A percentile compares a stretch with the other conserved stretches of the same genome.
Evolutionary conservation across 2,113 vertebrate genomes (phyloP).

Genomic region (Dasyornis broadbenti): DNA sequence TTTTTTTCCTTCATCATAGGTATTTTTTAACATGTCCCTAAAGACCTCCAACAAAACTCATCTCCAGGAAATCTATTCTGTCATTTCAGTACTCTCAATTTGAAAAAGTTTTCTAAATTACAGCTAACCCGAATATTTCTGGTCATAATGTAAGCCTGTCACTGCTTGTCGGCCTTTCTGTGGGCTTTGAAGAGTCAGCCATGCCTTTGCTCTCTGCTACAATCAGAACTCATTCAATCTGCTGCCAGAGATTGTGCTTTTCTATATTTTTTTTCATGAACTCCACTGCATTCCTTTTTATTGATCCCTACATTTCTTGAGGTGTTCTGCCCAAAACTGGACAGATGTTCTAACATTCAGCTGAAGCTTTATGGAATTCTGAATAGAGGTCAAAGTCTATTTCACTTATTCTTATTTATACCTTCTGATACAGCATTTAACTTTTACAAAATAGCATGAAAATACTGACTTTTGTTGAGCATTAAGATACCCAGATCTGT

Average conservation of each 20-base stretch:
- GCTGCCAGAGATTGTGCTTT: not conserved
- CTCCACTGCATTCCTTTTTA: not conserved
- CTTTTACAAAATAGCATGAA: not conserved
- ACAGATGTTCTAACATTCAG: not conserved
- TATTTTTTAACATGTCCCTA: not conserved
- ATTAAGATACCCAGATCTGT: not conserved
- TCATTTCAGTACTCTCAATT: not conserved
- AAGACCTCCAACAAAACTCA: not conserved
- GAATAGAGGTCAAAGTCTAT: not conserved
- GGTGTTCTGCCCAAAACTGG: not conserved
- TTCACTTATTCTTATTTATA: not conserved
- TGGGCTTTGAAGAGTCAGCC: not conserved
- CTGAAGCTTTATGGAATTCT: not conserved
- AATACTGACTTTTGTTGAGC: not conserved
- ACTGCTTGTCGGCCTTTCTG: not conserved
- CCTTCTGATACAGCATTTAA: not conserved
- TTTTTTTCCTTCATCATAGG: not conserved
- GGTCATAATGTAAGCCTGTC: not conserved
- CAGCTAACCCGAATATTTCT: not conserved
- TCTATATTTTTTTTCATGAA: not conserved
- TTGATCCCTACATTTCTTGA: not conserved
- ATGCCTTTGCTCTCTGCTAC: not conserved
- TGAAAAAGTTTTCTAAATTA: not conserved
- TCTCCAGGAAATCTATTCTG: not conserved
- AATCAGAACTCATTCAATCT: not conserved